Evolutionary conservation across 2,888 invertebrate genomes (phyloP).

Genomic region (Shargacucullia verbasci): DNA sequence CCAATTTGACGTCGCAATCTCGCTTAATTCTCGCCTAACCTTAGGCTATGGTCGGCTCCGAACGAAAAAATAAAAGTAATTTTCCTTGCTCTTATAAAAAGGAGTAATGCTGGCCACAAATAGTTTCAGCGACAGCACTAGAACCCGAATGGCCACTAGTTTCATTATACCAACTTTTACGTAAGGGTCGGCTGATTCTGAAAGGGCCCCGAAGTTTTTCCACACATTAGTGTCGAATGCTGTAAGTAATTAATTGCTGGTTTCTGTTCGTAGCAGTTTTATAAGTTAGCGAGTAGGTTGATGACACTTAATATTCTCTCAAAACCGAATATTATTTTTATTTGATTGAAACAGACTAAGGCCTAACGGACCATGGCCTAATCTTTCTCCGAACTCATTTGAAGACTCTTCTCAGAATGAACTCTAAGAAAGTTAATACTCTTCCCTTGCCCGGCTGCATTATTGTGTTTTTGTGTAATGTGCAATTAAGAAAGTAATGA

Average conservation of each 20-base stretch:
- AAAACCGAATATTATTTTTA: background rate
- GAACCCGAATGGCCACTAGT: constrained; percentile 17
- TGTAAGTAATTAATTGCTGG: constrained; percentile 32
- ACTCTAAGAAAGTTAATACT: too few species aligned
- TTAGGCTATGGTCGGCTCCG: constrained; percentile 1
- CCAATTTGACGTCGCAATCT: too few species aligned
- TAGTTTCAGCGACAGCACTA: constrained; percentile 31
- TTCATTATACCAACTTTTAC: constrained; percentile 31
- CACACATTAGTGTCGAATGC: constrained; percentile 29
- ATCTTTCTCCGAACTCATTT: too few species aligned
- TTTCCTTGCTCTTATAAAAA: constrained; percentile 32
- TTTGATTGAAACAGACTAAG: too few species aligned
- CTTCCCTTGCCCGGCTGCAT: too few species aligned
- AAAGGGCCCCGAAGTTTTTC: constrained; percentile 28
- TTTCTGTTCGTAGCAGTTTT: constrained; percentile 12
- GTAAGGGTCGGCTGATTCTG: constrained; percentile 21
- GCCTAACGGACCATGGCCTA: too few species aligned
- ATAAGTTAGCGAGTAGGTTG: background rate
- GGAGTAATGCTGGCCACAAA: constrained; percentile 39
- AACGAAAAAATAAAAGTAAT: constrained; percentile 28
- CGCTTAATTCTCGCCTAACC: background rate
- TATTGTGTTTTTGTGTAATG: too few species aligned
- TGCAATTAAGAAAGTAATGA: constrained; percentile 1
- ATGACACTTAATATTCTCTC: background rate
- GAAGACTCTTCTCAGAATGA: too few species aligned